Evolutionary conservation across 2,888 invertebrate species (phyloP), one percentile per base, ranked within the genome.

Genomic region (Artemia sinica): DNA sequence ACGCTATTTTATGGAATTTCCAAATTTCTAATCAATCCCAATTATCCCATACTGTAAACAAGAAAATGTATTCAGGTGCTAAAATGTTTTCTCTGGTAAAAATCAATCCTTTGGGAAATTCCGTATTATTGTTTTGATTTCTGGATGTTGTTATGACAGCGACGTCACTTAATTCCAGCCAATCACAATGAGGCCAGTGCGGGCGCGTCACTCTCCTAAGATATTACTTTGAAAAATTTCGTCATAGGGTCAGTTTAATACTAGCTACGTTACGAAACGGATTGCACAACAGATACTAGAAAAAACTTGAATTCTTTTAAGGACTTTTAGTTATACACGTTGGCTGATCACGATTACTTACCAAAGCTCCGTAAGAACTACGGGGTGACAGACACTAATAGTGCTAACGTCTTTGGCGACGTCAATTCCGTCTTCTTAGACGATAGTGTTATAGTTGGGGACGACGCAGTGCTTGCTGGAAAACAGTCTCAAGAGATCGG

Each of bases 301-400:
- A 8, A 18, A 28, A 58, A 58, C 14, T 58, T 58, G 63, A 18
- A 10, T 28, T 58, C 9, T 58, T 10, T 58, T 1, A 58, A 58
- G 63, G 63, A 58, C 63, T 18, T 10, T 9, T 18, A 10, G 10
- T 18, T 28, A 8, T 9, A 18, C n/a, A 58, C 63, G 28, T 58
- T 58, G 63, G 63, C 63, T 58, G 63, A 58, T 10, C 63, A 58
- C 63, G 63, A 58, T 58, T 58, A 58, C 63, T 11, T 58, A 58
- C 63, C 63, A 58, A n/a, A 58, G 28, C 63, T 58, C 63, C 63
- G 63, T 10, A 9, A n/a, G n/a, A 58, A 28, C n/a, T 18, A 58
- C 63, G 63, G 63, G 1, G 63, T 58, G n/a, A 58, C 14, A 18
- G 14, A 18, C 28, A n/a, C 63, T n/a, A 18, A n/a, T 11, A 28